Evolutionary conservation across 2,888 invertebrate genomes (phyloP).

Genomic region (Artemia sinica): DNA sequence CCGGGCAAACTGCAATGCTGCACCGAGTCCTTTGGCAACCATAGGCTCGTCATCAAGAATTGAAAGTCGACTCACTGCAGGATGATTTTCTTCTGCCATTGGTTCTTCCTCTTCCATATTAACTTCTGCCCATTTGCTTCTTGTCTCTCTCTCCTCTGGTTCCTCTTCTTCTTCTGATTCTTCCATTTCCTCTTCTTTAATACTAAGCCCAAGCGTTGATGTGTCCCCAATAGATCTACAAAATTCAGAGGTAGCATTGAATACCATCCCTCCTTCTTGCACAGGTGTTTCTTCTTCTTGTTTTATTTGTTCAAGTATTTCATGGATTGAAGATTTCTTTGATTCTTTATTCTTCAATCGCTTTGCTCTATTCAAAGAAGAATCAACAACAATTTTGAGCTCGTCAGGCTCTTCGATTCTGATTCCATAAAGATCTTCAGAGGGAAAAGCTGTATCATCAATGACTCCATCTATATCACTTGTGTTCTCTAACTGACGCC

Average conservation of each 20-base stretch:
- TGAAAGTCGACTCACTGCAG: conserved; percentile 34
- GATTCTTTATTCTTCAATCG: conserved; percentile 43
- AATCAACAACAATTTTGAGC: conserved; percentile 45
- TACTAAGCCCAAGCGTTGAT: conserved; percentile 78
- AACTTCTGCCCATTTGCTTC: conserved; percentile 67
- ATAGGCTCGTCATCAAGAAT: conserved; percentile 83
- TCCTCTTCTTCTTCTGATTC: conserved; percentile 32
- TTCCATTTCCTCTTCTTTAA: conserved; percentile 67
- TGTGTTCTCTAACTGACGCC: conserved; percentile 22
- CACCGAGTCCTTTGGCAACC: conserved; percentile 74
- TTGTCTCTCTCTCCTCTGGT: conserved; percentile 39
- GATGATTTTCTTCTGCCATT: conserved; percentile 30
- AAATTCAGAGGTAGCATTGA: conserved; percentile 91
- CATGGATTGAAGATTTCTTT: conserved; percentile 25
- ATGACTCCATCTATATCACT: not conserved
- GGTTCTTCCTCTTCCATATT: conserved; percentile 37
- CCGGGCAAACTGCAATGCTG: conserved; percentile 70
- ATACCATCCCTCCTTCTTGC: conserved; percentile 44
- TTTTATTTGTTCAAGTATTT: conserved; percentile 23
- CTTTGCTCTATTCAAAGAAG: conserved; percentile 52
- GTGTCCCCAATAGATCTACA: conserved; percentile 88
- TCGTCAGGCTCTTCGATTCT: conserved; percentile 48
- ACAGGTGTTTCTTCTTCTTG: conserved; percentile 29
- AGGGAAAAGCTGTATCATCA: conserved; percentile 19
- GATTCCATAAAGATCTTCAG: conserved; percentile 36